A percentile compares a stretch with the other conserved stretches of the same genome.
These are phyloP conservation scores for Alsophila aescularia DNA, from an alignment of 2,888 invertebrate species.

Conservation along the genomic window DNA sequence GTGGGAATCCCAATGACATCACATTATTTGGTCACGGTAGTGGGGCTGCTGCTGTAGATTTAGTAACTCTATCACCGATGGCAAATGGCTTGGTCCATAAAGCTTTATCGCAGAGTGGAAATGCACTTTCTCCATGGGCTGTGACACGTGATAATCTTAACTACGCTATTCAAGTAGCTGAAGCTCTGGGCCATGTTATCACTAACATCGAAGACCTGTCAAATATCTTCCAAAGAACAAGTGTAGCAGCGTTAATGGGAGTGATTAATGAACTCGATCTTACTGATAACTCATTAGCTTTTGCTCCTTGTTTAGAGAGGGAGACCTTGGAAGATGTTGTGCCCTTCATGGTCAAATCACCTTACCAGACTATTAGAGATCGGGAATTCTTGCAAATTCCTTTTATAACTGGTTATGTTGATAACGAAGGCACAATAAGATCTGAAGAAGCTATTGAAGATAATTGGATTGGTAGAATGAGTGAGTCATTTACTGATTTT, in stretches of 20 bases:
- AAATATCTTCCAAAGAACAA: constrained; percentile 59
- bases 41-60: constrained; percentile 85
- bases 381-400: constrained; percentile 64
- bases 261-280: constrained; percentile 69
- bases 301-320: constrained; percentile 74
- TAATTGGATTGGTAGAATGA: constrained; percentile 68
- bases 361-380: constrained; percentile 54
- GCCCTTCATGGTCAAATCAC: constrained; percentile 64
- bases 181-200: constrained; percentile 66
- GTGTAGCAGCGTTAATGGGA: constrained; percentile 65
- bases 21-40: constrained; percentile 93
- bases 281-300: constrained; percentile 69
- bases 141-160: constrained; percentile 68
- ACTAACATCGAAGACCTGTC: constrained; percentile 58
- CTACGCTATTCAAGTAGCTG: constrained; percentile 65
- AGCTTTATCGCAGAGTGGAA: constrained; percentile 73
- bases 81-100: constrained; percentile 64
- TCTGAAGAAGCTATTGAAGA: constrained; percentile 55
- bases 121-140: constrained; percentile 75
- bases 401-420: constrained; percentile 69
- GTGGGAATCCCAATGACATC: constrained; percentile 90
- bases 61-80: constrained; percentile 68
- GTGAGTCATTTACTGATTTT: constrained; percentile 61
- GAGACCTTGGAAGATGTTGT: constrained; percentile 46
- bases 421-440: constrained; percentile 72